Evolutionary conservation across 2,797 vertebrate species (phyloP), one percentile per base, ranked within the genome.

Genomic region (Pteronotus mesoamericanus): DNA sequence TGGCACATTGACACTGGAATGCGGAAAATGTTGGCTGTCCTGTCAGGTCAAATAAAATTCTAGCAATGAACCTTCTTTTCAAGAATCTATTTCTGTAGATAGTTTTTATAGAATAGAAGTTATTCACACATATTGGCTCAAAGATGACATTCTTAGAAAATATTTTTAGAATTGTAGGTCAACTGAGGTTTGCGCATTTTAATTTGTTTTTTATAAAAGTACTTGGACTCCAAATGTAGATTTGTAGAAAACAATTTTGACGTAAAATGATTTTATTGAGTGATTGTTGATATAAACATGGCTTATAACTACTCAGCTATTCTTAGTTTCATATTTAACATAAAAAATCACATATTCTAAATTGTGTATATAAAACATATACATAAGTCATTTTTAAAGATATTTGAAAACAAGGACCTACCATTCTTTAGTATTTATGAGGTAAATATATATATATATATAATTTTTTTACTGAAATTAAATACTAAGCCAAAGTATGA

Each of bases 1-100:
- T 89, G 69, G 44, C 91, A 96, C 88, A 97, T 86, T 95, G 90
- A 97, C 91, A 94, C 96, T 88, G n/a, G 84, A 77, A 78, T 29
- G 10, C 32, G 44, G 55, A 86, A 71, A 89, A 22, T 61, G 85
- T 15, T 72, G 75, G 44, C 6, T 53, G 34, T 64, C 42, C 96
- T 37, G 61, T 29, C 48, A 89, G 46, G 78, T 91, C 94, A 93
- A 80, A 74, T 59, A 61, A 89, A 93, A 51, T 15, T 29, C 2
- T 5, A 80, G 48, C 9, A 64, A 64, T 42, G 57, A 89, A 82
- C 9, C 4, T 11, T 74, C 2, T 87, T 61, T 39, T 29, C 4
- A 91, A 68, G 19, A 64, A 79, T 88, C 61, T 77, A 37, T 32
- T 83, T 69, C 57, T 64, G 18, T 61, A 75, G 10, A 26, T 29